Conservation (phyloP, 2,797 vertebrate genomes). For the Ceyx erithaca region DNA sequence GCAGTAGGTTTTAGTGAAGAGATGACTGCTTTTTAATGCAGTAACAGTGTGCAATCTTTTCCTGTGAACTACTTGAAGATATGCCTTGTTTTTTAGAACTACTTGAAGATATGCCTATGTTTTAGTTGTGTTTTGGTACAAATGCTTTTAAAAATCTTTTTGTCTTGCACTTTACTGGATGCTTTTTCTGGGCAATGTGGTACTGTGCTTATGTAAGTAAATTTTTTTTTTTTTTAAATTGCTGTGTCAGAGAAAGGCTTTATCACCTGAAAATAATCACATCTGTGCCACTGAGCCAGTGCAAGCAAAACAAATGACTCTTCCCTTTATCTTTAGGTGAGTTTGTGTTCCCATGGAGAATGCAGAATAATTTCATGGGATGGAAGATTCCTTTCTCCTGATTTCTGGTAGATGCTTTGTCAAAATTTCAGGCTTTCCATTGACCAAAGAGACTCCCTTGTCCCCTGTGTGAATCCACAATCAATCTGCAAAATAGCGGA, state of each 20-base stretch:
- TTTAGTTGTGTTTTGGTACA: neutral
- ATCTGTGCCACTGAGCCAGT: neutral
- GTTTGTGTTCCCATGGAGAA: neutral
- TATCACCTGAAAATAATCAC: slow-evolving; percentile 24
- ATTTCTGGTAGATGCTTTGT: neutral
- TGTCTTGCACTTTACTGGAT: neutral
- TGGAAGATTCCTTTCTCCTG: neutral
- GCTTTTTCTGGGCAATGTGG: neutral
- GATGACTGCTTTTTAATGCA: neutral
- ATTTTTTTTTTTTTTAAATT: too few relatives aligned
- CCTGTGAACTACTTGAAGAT: neutral
- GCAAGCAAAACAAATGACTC: neutral
- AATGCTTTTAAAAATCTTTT: slow-evolving; percentile 1
- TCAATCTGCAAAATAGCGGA: neutral
- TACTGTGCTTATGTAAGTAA: neutral
- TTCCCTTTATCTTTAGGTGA: neutral
- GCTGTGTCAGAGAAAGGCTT: slow-evolving; percentile 2
- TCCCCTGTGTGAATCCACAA: neutral
- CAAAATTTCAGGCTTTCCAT: neutral
- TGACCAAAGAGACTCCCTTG: neutral
- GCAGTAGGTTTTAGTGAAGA: neutral
- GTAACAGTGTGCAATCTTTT: neutral
- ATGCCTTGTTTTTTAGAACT: neutral
- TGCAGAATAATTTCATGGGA: neutral
- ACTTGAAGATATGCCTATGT: neutral